A percentile compares a stretch with the other conserved stretches of the same genome.
These are phyloP conservation scores for Drosophila melanica DNA, from an alignment of 1,140 invertebrate genomes.

Conservation along the genomic window DNA sequence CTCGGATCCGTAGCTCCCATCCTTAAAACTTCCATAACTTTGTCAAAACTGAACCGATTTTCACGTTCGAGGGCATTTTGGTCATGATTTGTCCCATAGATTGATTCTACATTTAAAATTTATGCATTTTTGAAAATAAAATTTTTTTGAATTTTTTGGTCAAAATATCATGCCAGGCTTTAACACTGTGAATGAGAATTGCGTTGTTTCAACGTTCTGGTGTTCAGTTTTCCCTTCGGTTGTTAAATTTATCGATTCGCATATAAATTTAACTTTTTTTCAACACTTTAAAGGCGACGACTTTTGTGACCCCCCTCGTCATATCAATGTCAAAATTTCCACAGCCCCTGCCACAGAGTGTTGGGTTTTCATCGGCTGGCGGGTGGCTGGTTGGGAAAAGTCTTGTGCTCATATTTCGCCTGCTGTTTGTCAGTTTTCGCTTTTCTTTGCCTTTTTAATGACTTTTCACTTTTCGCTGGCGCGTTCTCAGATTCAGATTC, in stretches of 20 bases:
- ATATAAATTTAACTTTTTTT: constrained; percentile 21
- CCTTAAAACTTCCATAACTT: too few species aligned
- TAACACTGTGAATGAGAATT: too few species aligned
- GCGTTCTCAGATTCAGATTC: constrained; percentile 61
- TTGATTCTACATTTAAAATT: too few species aligned
- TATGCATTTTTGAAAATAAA: too few species aligned
- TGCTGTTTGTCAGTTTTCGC: constrained; percentile 66
- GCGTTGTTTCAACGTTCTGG: too few species aligned
- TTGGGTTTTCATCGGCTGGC: background rate
- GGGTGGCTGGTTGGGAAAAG: constrained; percentile 38
- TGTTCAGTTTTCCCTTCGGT: background rate
- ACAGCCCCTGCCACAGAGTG: constrained; percentile 9
- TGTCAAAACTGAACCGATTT: too few species aligned
- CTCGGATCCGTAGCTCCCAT: too few species aligned
- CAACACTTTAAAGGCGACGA: constrained; percentile 10
- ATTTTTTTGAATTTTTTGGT: background rate
- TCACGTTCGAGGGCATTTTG: too few species aligned
- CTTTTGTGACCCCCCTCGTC: constrained; percentile 26
- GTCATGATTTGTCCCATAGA: too few species aligned
- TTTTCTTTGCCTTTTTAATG: constrained; percentile 71
- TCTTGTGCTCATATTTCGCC: constrained; percentile 71
- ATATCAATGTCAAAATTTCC: constrained; percentile 46
- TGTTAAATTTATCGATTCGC: constrained; percentile 21
- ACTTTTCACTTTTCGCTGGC: constrained; percentile 73
- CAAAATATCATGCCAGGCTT: too few species aligned